Conservation (phyloP, 2,113 vertebrate genomes). For the Tretioscincus oriximinensis region DNA sequence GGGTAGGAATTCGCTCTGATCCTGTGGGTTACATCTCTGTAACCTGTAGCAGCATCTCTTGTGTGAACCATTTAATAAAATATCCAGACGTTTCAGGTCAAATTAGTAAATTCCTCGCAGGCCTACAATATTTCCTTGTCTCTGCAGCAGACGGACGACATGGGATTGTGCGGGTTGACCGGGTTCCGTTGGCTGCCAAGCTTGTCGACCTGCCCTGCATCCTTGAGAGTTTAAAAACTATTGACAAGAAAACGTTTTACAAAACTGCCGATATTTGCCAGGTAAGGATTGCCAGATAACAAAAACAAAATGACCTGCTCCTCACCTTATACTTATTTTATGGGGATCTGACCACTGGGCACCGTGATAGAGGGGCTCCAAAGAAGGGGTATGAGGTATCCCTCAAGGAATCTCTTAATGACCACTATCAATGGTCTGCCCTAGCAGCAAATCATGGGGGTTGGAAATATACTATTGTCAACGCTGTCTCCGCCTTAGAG, state of each 20-base stretch:
- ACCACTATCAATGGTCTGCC: too few species aligned
- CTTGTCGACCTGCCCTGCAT: constrained; percentile 93
- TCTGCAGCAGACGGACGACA: constrained; percentile 85
- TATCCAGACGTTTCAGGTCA: not conserved
- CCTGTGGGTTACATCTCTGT: not conserved
- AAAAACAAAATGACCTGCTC: not conserved
- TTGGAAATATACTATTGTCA: too few species aligned
- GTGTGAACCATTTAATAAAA: not conserved
- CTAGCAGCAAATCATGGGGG: too few species aligned
- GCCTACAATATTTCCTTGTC: not conserved
- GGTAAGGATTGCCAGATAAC: constrained; percentile 72
- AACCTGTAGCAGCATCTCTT: not conserved
- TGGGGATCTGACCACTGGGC: too few species aligned
- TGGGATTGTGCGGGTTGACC: constrained; percentile 87
- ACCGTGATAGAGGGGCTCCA: too few species aligned
- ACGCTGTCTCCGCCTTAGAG: too few species aligned
- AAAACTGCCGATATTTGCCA: constrained; percentile 95
- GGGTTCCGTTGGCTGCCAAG: constrained; percentile 87
- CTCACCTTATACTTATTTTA: not conserved
- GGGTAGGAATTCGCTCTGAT: not conserved
- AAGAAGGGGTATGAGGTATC: too few species aligned
- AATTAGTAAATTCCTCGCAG: not conserved
- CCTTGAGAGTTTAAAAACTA: constrained; percentile 88
- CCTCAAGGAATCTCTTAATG: too few species aligned
- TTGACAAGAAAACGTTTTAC: constrained; percentile 94